Evolutionary conservation across 2,797 vertebrate species (phyloP).

Genomic region (Tokudaia muenninki): DNA sequence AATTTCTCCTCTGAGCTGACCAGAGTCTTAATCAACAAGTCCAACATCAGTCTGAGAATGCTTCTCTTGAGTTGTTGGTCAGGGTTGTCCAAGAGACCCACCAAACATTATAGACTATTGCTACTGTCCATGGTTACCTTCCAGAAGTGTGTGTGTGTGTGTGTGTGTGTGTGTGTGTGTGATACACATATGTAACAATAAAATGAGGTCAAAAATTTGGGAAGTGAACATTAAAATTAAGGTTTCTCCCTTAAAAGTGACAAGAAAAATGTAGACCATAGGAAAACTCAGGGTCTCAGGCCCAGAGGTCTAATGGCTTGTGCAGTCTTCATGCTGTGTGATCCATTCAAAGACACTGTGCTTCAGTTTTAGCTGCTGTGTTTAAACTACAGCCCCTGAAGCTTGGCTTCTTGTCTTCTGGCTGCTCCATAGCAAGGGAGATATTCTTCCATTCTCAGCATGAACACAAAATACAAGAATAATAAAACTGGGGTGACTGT

Average conservation of each 20-base stretch:
- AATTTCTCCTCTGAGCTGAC: neutral
- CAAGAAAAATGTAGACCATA: constrained; percentile 16
- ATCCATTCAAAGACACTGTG: neutral
- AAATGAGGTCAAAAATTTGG: neutral
- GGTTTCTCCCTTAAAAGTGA: constrained; percentile 17
- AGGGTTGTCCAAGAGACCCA: neutral
- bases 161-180: neutral
- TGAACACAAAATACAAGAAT: constrained; percentile 5
- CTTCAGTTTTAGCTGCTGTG: neutral
- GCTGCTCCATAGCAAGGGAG: neutral
- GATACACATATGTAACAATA: neutral
- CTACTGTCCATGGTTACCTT: neutral
- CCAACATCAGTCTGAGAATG: neutral
- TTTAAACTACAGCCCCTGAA: neutral
- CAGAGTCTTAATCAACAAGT: neutral
- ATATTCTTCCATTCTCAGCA: constrained; percentile 31
- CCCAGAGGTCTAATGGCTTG: neutral
- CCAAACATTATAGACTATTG: neutral
- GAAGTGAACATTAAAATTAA: neutral
- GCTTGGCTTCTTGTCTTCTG: neutral
- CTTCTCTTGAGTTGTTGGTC: neutral
- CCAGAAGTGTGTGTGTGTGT: neutral
- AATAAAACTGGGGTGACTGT: neutral
- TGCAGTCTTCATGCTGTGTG: neutral
- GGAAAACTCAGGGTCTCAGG: neutral